These are phyloP conservation scores for Empidonax traillii DNA, from an alignment of 2,113 vertebrate species.

Conservation along the genomic window DNA sequence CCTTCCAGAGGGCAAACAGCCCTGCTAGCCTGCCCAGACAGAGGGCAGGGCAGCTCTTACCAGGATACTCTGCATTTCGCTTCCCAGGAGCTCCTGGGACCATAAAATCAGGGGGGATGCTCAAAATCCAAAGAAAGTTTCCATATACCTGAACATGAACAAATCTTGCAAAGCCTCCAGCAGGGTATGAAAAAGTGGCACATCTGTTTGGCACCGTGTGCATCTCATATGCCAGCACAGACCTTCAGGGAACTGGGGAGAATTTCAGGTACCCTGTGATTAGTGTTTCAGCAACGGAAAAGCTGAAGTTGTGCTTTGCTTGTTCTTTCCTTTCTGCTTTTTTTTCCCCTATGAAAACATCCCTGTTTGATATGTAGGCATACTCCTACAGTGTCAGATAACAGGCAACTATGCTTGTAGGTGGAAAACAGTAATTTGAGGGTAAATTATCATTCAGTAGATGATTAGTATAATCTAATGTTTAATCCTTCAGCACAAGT, in stretches of 20 bases:
- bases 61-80: fast-evolving
- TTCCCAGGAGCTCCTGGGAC: background rate
- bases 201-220: background rate
- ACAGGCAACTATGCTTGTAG: background rate
- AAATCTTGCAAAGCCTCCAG: background rate
- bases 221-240: background rate
- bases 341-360: background rate
- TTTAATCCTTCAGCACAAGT: background rate
- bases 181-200: background rate
- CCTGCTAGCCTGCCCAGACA: background rate
- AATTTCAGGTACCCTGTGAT: background rate
- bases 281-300: background rate
- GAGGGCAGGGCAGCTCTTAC: background rate
- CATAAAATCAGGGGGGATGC: background rate
- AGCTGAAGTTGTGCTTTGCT: background rate
- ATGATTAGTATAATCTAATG: background rate
- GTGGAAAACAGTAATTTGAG: background rate
- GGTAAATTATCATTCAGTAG: background rate
- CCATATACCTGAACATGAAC: background rate
- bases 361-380: background rate
- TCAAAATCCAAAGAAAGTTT: background rate
- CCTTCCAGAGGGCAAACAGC: background rate
- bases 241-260: background rate
- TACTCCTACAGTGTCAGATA: background rate
- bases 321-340: background rate